These are phyloP conservation scores for Dioctria linearis DNA, from an alignment of 2,888 invertebrate species.

Conservation along the genomic window DNA sequence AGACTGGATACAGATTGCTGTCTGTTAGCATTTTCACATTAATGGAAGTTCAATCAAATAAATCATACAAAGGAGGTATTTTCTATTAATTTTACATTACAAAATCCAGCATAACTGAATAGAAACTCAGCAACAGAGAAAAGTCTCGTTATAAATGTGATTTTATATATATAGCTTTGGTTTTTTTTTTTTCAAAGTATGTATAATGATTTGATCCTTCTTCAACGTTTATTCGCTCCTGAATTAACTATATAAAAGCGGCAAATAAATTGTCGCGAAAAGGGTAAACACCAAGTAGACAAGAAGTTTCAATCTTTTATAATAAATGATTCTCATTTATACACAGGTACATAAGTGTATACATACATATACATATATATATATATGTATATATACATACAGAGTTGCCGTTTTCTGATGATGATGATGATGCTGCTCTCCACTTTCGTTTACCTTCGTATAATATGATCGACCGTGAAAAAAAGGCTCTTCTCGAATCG, in stretches of 20 bases:
- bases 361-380: no score
- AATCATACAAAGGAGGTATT: no score
- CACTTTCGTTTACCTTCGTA: constrained; percentile 54
- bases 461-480: constrained; percentile 50
- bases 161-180: no score
- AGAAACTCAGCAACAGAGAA: no score
- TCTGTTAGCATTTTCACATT: no score
- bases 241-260: constrained; percentile 38
- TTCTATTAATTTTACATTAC: no score
- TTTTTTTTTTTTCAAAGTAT: no score
- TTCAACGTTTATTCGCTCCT: not conserved
- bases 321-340: constrained; percentile 20
- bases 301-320: constrained; percentile 48
- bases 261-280: constrained; percentile 43
- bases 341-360: not conserved
- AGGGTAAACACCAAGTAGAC: constrained; percentile 47
- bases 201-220: constrained; percentile 40
- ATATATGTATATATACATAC: no score
- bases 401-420: constrained; percentile 31
- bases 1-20: no score
- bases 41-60: no score
- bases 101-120: no score
- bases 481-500: constrained; percentile 55
- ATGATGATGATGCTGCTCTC: constrained; percentile 55
- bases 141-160: no score